Evolutionary conservation across 2,113 vertebrate genomes (phyloP), one percentile per base, ranked within the genome.

Genomic region (Oriolus oriolus): DNA sequence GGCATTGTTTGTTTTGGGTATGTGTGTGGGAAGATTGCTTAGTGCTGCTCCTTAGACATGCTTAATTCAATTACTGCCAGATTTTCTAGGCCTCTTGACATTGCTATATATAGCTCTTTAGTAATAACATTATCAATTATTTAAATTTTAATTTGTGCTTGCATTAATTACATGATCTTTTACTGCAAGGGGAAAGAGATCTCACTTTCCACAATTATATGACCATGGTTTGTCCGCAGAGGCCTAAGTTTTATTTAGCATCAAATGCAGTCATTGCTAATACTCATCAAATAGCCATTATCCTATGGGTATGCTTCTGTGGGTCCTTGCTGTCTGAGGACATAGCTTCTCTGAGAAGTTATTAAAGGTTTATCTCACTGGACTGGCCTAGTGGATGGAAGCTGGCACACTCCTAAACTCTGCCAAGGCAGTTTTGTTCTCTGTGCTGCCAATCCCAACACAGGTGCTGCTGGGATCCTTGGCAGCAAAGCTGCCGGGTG

Each of bases 61-160:
- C 60, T 78, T 95, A 94, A 93, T 93, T 94, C 63, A 85, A 94
- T 91, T 94, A 81, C 59, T 75, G 60, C 12, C 41, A 86, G 84
- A 90, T 93, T 86, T 93, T 92, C 92, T 49, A 24, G 39, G 75
- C 79, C 69, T 86, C 73, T 64, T 83, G 88, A 83, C 35, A 52
- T 86, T 78, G 77, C 79, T 92, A 81, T 84, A 60, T 81, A 86
- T 90, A 92, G 56, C 22, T 89, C 49, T 39, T 94, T 75, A 86
- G 56, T 81, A 86, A 91, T 61, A 92, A 86, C 84, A 74, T 63
- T 90, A 86, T 96, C 73, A 96, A 90, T 89, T 96, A 93, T 96
- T 96, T 89, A 94, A 54, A 84, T 86, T 94, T 70, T 88, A 94
- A 93, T 97, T 97, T 92, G 42, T 28, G 35, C 37, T 86, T 91